These are phyloP conservation scores for Caenorhabditis sp. DNA, from an alignment of 2,888 invertebrate genomes.

Conservation along the genomic window DNA sequence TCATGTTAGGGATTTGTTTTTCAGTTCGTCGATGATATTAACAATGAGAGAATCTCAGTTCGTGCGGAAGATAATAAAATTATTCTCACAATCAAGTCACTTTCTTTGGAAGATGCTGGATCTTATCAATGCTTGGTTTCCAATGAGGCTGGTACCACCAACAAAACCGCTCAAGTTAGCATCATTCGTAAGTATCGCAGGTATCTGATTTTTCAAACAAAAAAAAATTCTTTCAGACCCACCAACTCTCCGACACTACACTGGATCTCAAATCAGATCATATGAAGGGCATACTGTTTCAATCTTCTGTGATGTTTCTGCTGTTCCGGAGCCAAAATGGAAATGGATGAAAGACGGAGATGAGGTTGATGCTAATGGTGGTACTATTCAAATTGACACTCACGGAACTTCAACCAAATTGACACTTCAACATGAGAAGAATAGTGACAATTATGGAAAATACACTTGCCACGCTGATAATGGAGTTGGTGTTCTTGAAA, in stretches of 20 bases:
- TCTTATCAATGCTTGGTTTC: conserved; percentile 56
- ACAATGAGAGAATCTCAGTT: conserved; percentile 35
- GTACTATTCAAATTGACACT: conserved; percentile 38
- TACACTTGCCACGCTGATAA: conserved; percentile 59
- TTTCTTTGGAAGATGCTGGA: conserved; percentile 57
- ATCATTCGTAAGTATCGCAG: conserved; percentile 55
- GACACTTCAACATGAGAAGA: conserved; percentile 34
- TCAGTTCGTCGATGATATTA: conserved; percentile 35
- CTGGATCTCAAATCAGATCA: conserved; percentile 40
- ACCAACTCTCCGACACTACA: conserved; percentile 43
- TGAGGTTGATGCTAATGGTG: conserved; percentile 55
- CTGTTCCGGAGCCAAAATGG: conserved; percentile 57
- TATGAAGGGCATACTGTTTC: conserved; percentile 45
- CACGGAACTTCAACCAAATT: conserved; percentile 31
- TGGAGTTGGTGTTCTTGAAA: conserved; percentile 50
- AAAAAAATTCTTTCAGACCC: conserved; percentile 40
- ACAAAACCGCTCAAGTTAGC: conserved; percentile 39
- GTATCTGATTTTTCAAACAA: too few relatives aligned
- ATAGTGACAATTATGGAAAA: conserved; percentile 45
- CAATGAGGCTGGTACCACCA: conserved; percentile 58
- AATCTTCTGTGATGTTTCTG: conserved; percentile 55
- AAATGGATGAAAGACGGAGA: conserved; percentile 49
- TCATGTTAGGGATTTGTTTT: conserved; percentile 8
- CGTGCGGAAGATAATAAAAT: conserved; percentile 39
- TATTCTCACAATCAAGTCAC: conserved; percentile 45